Evolutionary conservation across 2,113 vertebrate genomes (phyloP), one percentile per base, ranked within the genome.

Genomic region (Phycodurus eques): DNA sequence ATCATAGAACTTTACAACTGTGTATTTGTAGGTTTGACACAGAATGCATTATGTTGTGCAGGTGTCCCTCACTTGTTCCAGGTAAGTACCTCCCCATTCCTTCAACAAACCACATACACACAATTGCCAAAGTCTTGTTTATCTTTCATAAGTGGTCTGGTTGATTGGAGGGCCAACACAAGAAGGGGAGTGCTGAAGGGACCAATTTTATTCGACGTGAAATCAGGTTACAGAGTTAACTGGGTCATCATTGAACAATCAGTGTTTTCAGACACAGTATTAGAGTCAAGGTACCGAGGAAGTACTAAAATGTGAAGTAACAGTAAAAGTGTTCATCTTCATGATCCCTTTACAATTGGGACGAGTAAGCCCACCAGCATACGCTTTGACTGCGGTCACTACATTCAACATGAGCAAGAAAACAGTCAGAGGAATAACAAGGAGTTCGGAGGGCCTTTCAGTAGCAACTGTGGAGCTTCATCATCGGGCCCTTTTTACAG

Each of bases 191-290:
- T 35, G 47, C 39, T 20, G 10, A 70, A 75, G 67, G 56, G 76
- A 70, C 67, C 71, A 57, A 59, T 82, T 93, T 92, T 92, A 91
- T 90, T 92, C 83, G 15, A 81, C 85, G 86, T 82, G 76, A 85
- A 88, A 85, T 87, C 86, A 88, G 79, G 71, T 80, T 87, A 83
- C 78, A 89, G 72, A 77, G 74, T 81, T 86, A 87, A 89, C 81
- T 83, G 87, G 88, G 91, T 85, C 78, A 72, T 86, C 74, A 76
- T 66, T 82, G 70, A 80, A 84, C 88, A 84, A 81, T 79, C 76
- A 78, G 84, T 84, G 76, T 81, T 78, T 81, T 87, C 80, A 86
- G 82, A 77, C 78, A 74, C 78, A 76, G 72, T 73, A 86, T 86
- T 78, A 85, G 27, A 83, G 66, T 69, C 80, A 73, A 78, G 77